Evolutionary conservation across 2,113 vertebrate species (phyloP).

Genomic region (Hypanus sabinus): DNA sequence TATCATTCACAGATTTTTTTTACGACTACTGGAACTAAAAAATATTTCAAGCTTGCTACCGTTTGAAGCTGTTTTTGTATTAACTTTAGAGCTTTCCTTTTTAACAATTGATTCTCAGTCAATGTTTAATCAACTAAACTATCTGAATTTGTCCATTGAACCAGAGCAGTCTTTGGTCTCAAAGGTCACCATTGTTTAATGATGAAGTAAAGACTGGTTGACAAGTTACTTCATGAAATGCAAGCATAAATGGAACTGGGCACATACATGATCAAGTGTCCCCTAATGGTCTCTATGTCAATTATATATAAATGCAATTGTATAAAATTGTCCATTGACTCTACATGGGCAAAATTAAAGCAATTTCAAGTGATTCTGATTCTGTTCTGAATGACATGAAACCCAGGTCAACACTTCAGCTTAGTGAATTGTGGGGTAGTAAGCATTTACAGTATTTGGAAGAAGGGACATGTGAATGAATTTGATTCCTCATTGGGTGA

Average conservation of each 20-base stretch:
- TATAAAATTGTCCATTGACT: background rate
- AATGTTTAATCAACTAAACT: conserved; percentile 27
- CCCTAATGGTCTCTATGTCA: background rate
- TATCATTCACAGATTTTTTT: background rate
- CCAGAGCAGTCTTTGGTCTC: conserved; percentile 24
- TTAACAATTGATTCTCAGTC: conserved; percentile 23
- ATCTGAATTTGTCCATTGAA: conserved; percentile 21
- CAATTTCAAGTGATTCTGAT: background rate
- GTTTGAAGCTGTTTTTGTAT: conserved; percentile 11
- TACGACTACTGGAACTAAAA: background rate
- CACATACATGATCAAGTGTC: background rate
- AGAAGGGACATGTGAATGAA: background rate
- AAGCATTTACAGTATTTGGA: background rate
- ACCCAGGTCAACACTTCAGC: no score
- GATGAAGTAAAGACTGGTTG: conserved; percentile 12
- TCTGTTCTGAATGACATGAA: background rate
- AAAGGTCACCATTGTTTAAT: conserved; percentile 33
- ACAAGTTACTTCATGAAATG: background rate
- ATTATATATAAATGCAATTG: no score
- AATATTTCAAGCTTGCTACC: background rate
- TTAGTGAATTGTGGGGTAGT: background rate
- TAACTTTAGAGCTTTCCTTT: conserved; percentile 14
- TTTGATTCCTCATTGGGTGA: background rate
- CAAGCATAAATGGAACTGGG: background rate
- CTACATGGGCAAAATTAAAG: background rate